Base-by-base conservation (phyloP, 2,113 vertebrate genomes). In the Xiphophorus couchianus region DNA sequence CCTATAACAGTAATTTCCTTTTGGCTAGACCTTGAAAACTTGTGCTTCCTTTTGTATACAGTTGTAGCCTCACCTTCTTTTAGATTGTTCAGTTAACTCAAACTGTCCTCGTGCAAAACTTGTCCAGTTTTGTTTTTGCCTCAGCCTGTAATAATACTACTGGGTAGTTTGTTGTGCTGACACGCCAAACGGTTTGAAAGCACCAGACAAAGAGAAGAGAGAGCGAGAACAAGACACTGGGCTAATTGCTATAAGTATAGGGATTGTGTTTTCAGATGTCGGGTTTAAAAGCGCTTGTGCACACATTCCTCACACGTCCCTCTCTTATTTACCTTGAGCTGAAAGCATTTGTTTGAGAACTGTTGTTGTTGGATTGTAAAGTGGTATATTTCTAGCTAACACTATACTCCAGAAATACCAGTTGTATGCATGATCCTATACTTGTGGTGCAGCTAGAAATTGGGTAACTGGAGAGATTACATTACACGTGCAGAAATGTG, bases 241-340 rank as follows among this genome's bases (percentile, higher is more conserved):
- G 69, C 77, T 89, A 84, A 88, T 86, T 88, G 62, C 80, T 71
- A 19, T 80, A 77, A 88, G 77, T 76, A 76, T 60, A 19, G 15
- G 70, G 87, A 62, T 76, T 84, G 42, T 75, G 76, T 76, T 79
- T 81, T 82, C 69, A 78, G 80, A 80, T 84, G 85, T 85, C 78
- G 66, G 76, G 77, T 82, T 83, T 82, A 71, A 83, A 82, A 76
- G 71, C 22, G 0, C 75, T 64, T 60, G 68, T 19, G 9, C 64
- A 39, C 30, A 25, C 31, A 66, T 61, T 60, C 42, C 22, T 42
- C 37, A 37, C n/a, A 58, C 25, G 22, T 22, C 31, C 17, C 28
- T 76, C 19, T 67, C 64, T 69, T 79, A 25, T 83, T 75, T 73
- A 78, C 42, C 48, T 85, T 67, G 35, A 80, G 54, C 66, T 39